Base-by-base conservation (phyloP, 2,888 invertebrate genomes). In the Drosophila koepferae region DNA sequence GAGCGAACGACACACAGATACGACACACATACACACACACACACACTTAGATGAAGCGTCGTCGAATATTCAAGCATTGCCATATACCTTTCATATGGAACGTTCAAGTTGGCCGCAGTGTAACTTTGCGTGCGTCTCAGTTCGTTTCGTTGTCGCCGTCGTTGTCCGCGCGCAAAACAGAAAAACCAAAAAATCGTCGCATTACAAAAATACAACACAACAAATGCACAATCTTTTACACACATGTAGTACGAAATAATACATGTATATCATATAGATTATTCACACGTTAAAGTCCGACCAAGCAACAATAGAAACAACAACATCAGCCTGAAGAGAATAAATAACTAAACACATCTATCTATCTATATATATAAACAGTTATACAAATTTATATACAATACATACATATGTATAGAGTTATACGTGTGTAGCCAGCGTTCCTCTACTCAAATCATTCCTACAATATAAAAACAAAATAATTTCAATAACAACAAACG, bases 381-480 rank as follows among this genome's bases (percentile, higher is more conserved):
- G 54, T 61, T 48, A 64, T 43, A 55, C 40, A 55, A 40, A 55
- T 55, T 28, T 23, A 38, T 55, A 41, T 55, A 28, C n/a, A 54
- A 67, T 54, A 44, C 54, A 67, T 48, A 46, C 51, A 70, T 43
- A 63, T 20, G 20, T 20, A 20, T 49, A 66, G 20, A 70, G 36
- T 70, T 63, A 72, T 63, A 70, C 69, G 72, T 64, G 70, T 75
- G 74, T 75, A 84, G 84, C 81, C 84, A 84, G 88, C 89, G 89
- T 89, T 89, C 89, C 89, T 89, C 77, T 82, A 87, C 82, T 88
- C 89, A 88, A 82, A 90, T 79, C 89, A 89, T 89, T 89, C 89
- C 89, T 89, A 89, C 67, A 77, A 74, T 58, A 43, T 68, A 77
- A 49, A 74, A 65, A 63, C 73, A 56, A 31, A 77, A 58, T 16